A percentile compares a stretch with the other conserved stretches of the same genome.
phyloP scores from a whole-genome alignment of 2,797 vertebrate species.

The Typhlichthys subterraneus region DNA sequence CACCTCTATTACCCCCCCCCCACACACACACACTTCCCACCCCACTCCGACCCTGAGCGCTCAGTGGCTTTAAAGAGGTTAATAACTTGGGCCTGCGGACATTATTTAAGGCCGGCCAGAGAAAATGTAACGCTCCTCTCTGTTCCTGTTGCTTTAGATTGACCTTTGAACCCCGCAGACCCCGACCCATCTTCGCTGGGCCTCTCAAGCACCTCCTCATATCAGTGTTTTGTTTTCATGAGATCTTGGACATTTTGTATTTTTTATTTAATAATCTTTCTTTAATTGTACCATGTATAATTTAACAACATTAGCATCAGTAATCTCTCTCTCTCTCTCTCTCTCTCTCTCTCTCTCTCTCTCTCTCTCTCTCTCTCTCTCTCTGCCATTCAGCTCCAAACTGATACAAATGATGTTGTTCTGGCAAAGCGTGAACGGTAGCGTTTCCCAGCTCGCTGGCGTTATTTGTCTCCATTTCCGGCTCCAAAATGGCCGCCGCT shows the following conservation, averaged over 20 bases:
- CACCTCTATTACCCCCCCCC: conserved; percentile 78
- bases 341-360: not conserved
- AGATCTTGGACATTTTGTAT: too few relatives aligned
- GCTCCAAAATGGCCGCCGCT: conserved; percentile 64
- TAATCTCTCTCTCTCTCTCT: not conserved
- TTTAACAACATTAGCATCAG: too few relatives aligned
- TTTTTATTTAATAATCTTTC: too few relatives aligned
- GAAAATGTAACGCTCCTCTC: conserved; percentile 74
- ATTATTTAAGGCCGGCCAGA: conserved; percentile 79
- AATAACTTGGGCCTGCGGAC: conserved; percentile 82
- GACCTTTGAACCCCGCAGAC: conserved; percentile 67
- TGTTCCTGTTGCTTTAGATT: conserved; percentile 76
- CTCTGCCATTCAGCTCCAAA: conserved; percentile 67
- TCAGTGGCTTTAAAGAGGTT: conserved; percentile 80
- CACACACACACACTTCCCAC: conserved; percentile 75
- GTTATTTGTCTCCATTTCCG: conserved; percentile 83
- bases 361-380: not conserved
- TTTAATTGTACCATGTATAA: too few relatives aligned
- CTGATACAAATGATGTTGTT: conserved; percentile 84
- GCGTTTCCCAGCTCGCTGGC: conserved; percentile 64
- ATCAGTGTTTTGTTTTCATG: conserved; percentile 5
- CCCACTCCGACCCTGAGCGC: conserved; percentile 66
- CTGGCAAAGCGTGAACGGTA: conserved; percentile 75
- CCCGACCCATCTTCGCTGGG: conserved; percentile 46
- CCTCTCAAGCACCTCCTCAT: conserved; percentile 62